These are phyloP conservation scores for Drosophila trapezifrons DNA, from an alignment of 1,140 invertebrate species.

Conservation along the genomic window DNA sequence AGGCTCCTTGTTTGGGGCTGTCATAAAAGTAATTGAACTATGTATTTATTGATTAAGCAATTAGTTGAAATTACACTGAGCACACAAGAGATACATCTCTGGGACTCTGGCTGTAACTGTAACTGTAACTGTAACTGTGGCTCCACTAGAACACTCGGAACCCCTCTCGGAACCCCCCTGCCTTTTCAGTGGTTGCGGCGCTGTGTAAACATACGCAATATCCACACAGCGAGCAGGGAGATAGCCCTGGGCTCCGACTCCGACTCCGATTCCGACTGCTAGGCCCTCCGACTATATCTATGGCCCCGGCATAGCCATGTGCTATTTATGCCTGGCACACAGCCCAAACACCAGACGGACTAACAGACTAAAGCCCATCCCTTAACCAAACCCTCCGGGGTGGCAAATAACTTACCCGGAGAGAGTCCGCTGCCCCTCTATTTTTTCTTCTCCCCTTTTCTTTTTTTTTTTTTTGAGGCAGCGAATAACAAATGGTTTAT, in stretches of 20 bases:
- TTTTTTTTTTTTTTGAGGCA: conserved; percentile 18
- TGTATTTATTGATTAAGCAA: conserved; percentile 75
- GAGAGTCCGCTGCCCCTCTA: conserved; percentile 4
- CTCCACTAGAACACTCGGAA: conserved; percentile 3
- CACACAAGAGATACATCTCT: conserved; percentile 49
- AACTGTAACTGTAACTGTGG: conserved; percentile 10
- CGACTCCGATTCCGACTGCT: not conserved
- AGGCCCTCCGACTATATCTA: conserved; percentile 19
- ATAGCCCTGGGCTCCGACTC: conserved; percentile 1
- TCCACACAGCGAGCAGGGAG: conserved; percentile 33
- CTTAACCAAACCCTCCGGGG: not conserved
- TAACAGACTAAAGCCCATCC: conserved; percentile 1
- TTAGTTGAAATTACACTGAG: conserved; percentile 69
- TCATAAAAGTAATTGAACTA: conserved; percentile 60
- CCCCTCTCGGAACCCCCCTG: not conserved
- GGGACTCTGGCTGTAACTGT: conserved; percentile 1
- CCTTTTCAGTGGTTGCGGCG: conserved; percentile 33
- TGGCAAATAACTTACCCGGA: conserved; percentile 41
- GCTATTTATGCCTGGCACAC: conserved; percentile 59
- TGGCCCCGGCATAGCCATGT: conserved; percentile 45
- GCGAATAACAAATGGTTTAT: conserved; percentile 38
- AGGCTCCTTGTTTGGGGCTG: not conserved
- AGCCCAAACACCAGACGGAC: conserved; percentile 41
- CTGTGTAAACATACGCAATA: conserved; percentile 58
- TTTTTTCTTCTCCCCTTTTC: not conserved